phyloP scores from a whole-genome alignment of 2,888 invertebrate genomes.

The Strigamia crassipes region DNA sequence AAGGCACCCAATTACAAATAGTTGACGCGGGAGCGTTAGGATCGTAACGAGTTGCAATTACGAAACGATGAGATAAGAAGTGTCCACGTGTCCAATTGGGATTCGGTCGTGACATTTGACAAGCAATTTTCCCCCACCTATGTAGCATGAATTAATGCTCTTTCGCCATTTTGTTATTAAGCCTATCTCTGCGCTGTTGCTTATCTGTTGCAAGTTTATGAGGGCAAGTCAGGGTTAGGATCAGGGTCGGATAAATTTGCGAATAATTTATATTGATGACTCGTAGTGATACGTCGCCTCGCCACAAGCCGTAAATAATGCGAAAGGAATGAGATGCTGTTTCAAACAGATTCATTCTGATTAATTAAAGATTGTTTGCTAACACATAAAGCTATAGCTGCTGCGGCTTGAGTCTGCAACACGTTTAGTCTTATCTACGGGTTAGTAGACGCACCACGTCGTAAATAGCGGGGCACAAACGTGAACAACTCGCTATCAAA shows the following conservation, averaged over 20 bases:
- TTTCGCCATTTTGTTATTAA: constrained; percentile 3
- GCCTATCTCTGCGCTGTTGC: neutral
- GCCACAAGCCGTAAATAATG: neutral
- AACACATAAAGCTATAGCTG: constrained; percentile 7
- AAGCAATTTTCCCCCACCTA: neutral
- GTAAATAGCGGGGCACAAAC: neutral
- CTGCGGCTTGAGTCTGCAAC: neutral
- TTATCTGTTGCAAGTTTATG: constrained; percentile 3
- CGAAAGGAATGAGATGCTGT: neutral
- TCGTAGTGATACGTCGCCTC: neutral
- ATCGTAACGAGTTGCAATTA: neutral
- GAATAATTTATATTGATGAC: constrained; percentile 25
- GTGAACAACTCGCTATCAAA: constrained; percentile 3
- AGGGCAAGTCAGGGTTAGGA: constrained; percentile 7
- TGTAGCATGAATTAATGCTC: neutral
- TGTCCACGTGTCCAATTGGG: constrained; percentile 19
- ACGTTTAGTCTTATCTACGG: neutral
- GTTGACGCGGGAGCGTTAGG: neutral
- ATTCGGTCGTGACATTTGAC: constrained; percentile 15
- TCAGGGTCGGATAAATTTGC: constrained; percentile 23
- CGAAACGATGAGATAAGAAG: neutral
- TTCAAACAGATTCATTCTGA: neutral
- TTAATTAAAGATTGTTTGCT: constrained; percentile 7
- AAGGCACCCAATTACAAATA: neutral
- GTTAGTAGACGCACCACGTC: neutral